A percentile compares a stretch with the other conserved stretches of the same genome.
Evolutionary conservation across 1,140 invertebrate genomes (phyloP).

Genomic region (Drosophila bipectinata): DNA sequence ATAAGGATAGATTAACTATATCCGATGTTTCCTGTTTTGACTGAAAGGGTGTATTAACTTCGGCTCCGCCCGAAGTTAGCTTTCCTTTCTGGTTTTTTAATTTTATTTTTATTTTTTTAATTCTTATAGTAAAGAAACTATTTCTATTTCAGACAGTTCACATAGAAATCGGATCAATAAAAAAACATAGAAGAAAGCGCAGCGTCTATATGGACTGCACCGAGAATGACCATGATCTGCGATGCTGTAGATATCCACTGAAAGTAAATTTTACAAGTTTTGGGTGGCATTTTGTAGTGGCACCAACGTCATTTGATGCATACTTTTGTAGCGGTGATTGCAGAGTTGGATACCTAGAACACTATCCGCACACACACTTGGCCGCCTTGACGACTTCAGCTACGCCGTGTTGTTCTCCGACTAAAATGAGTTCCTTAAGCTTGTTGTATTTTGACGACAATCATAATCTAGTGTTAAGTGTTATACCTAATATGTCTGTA

Average conservation of each 20-base stretch:
- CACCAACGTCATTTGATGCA: constrained; percentile 97
- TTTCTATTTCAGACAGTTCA: constrained; percentile 90
- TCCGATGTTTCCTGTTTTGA: too few relatives aligned
- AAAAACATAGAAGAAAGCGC: constrained; percentile 89
- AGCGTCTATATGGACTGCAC: constrained; percentile 84
- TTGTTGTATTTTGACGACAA: constrained; percentile 97
- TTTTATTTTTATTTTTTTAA: too few relatives aligned
- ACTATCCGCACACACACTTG: constrained; percentile 97
- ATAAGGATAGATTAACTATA: too few relatives aligned
- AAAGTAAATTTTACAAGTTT: constrained; percentile 98
- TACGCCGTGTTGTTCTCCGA: constrained; percentile 94
- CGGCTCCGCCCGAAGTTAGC: too few relatives aligned
- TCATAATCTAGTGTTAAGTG: constrained; percentile 94
- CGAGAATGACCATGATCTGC: constrained; percentile 87
- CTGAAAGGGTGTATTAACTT: too few relatives aligned
- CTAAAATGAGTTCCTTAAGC: constrained; percentile 94
- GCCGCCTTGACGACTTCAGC: constrained; percentile 90
- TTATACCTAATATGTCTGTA: constrained; percentile 96
- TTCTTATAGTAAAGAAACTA: too few relatives aligned
- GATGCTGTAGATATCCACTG: constrained; percentile 95
- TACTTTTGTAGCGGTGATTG: constrained; percentile 98
- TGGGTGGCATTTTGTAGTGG: constrained; percentile 99
- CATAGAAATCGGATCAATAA: constrained; percentile 90
- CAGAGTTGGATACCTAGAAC: constrained; percentile 93
- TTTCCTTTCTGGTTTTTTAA: too few relatives aligned